phyloP scores from a whole-genome alignment of 1,140 invertebrate genomes.

The Drosophila nebulosa region DNA sequence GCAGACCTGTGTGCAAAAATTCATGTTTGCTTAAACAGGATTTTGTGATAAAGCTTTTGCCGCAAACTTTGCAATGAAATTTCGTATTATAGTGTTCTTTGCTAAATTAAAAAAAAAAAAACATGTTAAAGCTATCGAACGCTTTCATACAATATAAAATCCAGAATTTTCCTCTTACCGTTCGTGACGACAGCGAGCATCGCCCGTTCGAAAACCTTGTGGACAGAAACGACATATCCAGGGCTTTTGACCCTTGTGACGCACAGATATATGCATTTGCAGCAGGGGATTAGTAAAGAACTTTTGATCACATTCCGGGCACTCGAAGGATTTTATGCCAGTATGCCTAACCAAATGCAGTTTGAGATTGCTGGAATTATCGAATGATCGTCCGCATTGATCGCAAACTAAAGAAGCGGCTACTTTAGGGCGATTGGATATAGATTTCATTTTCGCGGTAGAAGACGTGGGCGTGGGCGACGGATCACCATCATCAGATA shows the following conservation, averaged over 20 bases:
- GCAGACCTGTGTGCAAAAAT: slow-evolving; percentile 12
- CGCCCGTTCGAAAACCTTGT: slow-evolving; percentile 20
- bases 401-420: slow-evolving; percentile 10
- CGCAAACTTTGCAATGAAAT: slow-evolving; percentile 23
- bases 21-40: slow-evolving; percentile 34
- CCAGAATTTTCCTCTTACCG: neutral
- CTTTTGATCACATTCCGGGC: slow-evolving; percentile 13
- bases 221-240: slow-evolving; percentile 31
- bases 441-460: neutral
- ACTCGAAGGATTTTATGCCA: slow-evolving; percentile 26
- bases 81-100: slow-evolving; percentile 8
- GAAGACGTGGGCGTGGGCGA: neutral
- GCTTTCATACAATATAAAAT: neutral
- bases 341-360: slow-evolving; percentile 31
- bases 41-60: slow-evolving; percentile 17
- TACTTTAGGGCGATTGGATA: neutral
- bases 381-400: slow-evolving; percentile 27
- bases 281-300: slow-evolving; percentile 24
- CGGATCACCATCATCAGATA: neutral
- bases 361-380: slow-evolving; percentile 22
- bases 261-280: slow-evolving; percentile 27
- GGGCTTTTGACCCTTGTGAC: slow-evolving; percentile 33
- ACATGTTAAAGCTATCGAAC: neutral
- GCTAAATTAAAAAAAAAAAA: neutral
- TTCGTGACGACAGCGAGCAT: slow-evolving; percentile 26